Evolutionary conservation across 2,113 vertebrate species (phyloP).

Genomic region (Calypte anna): DNA sequence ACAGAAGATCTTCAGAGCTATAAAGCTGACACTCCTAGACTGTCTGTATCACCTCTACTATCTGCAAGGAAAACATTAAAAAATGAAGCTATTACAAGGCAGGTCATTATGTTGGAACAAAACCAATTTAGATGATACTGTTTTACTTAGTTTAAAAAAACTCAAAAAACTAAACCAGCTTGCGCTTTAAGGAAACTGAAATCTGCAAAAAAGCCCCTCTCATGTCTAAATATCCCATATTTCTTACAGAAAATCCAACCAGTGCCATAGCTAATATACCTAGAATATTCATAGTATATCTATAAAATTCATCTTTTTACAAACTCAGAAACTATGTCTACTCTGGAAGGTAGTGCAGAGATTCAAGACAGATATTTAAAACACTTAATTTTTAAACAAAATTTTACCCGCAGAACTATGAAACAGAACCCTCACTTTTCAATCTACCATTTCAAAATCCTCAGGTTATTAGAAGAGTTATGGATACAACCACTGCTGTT

Average conservation of each 20-base stretch:
- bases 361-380: not conserved
- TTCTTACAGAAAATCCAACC: not conserved
- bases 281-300: not conserved
- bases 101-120: constrained; percentile 46
- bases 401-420: not conserved
- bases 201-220: not conserved
- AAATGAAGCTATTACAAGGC: constrained; percentile 54
- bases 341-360: not conserved
- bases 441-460: not conserved
- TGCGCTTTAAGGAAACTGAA: constrained; percentile 7
- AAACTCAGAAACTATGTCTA: not conserved
- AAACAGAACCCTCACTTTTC: not conserved
- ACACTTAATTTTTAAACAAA: not conserved
- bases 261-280: not conserved
- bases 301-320: not conserved
- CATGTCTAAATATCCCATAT: not conserved
- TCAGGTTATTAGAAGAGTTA: not conserved
- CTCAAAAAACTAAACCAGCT: not conserved
- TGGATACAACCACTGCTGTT: not conserved
- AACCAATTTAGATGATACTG: constrained; percentile 42
- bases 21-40: constrained; percentile 50
- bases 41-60: constrained; percentile 18
- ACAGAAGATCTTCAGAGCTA: constrained; percentile 31
- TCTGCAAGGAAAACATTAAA: constrained; percentile 36
- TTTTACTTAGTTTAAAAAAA: constrained; percentile 24